Evolutionary conservation across 2,888 invertebrate species (phyloP), one percentile per base, ranked within the genome.

Genomic region (Anthoptus insignis): DNA sequence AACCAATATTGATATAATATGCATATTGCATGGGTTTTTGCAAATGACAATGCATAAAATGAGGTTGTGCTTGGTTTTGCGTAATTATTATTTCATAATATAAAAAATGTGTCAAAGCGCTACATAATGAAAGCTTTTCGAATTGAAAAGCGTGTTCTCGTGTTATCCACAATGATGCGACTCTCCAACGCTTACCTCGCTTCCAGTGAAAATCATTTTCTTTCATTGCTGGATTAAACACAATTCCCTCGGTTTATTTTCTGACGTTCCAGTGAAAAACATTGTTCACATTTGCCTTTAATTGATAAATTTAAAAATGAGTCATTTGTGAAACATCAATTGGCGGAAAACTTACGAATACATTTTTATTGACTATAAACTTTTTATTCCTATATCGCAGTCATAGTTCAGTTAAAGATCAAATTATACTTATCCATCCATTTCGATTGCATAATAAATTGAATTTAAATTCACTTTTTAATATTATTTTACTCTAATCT

Each of bases 181-280:
- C 22, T 45, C 45, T 21, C 21, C 45, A 22, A 22, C 13, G 45
- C 21, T 45, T 45, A 21, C 45, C 13, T 21, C 45, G 45, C 45
- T 45, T 19, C 45, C 45, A 45, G 45, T 13, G 45, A 22, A 45
- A 45, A 45, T 21, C 13, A 45, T 45, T 45, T 45, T 13, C 45
- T 45, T 45, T 45, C 45, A 45, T 45, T 22, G 45, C 21, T 16
- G 45, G 45, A 45, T 45, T 45, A 45, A 45, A 45, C 45, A 21
- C 45, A 21, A 45, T 45, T 45, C 45, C 21, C 13, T 9, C 45
- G 22, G 45, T 45, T 45, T 45, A 13, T 21, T 45, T 22, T 22
- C 2, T 22, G 7, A 5, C 45, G 13, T 19, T 9, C 8, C 16
- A 9, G 8, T 11, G 42, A 19, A 42, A 42, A 42, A 42, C 42